phyloP scores from a whole-genome alignment of 1,140 invertebrate genomes.

The Drosophila tsacasi region DNA sequence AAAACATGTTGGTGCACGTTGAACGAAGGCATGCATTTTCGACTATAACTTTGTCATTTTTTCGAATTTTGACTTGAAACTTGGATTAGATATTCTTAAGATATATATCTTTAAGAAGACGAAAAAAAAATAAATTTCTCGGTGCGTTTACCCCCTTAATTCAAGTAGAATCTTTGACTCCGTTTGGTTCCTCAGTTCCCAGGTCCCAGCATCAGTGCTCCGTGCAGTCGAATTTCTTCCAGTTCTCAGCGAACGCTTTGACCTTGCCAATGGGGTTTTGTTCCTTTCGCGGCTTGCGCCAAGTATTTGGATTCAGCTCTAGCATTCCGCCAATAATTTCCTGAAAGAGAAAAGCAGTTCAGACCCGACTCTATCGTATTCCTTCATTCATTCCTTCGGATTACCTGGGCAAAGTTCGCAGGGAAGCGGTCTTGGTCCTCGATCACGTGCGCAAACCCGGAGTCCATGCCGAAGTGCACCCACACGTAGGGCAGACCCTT shows the following conservation, averaged over 20 bases:
- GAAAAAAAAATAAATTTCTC: no score
- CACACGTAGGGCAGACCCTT: slow-evolving; percentile 98
- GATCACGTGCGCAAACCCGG: slow-evolving; percentile 98
- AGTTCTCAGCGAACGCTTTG: slow-evolving; percentile 70
- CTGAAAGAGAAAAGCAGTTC: slow-evolving; percentile 85
- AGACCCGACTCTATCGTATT: neutral
- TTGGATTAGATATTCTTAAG: no score
- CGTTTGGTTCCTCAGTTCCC: no score
- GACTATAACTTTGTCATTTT: no score
- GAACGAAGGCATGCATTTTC: no score
- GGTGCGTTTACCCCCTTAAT: no score
- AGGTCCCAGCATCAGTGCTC: slow-evolving; percentile 24
- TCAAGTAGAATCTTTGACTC: neutral
- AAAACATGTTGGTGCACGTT: no score
- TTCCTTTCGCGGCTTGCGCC: slow-evolving; percentile 93
- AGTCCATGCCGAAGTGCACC: slow-evolving; percentile 95
- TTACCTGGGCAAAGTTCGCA: slow-evolving; percentile 95
- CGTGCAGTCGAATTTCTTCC: slow-evolving; percentile 76
- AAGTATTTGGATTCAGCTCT: slow-evolving; percentile 93
- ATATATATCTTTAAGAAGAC: no score
- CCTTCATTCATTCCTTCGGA: slow-evolving; percentile 39
- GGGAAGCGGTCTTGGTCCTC: slow-evolving; percentile 97
- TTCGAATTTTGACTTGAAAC: no score
- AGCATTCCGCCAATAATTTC: slow-evolving; percentile 98
- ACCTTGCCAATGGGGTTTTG: slow-evolving; percentile 72